Base-by-base conservation (phyloP, 2,113 vertebrate species). In the Chrysemys picta region DNA sequence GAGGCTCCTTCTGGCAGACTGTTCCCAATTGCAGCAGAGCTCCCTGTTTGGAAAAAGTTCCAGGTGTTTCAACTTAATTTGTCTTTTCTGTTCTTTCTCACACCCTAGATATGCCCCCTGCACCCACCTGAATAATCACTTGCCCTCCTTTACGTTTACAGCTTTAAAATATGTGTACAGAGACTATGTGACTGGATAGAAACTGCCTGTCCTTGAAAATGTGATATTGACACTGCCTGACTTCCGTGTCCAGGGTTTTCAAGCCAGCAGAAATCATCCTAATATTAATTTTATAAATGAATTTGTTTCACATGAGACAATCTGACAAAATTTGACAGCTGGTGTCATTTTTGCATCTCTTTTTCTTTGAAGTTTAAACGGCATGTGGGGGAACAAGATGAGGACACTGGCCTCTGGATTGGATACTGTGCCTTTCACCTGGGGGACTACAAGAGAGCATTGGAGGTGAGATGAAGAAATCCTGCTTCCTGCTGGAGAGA, bases 371-470 rank as follows among this genome's bases (percentile, higher is more conserved):
- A 99, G 99, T 99, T 99, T 96, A 99, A 99, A 94, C 98, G 98
- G 84, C 99, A 99, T 42, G 98, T 98, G 80, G 99, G 99, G 1
- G 98, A 99, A 91, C 97, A 98, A 95, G 98, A 99, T 94, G 98
- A 99, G 29, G 98, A 99, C 89, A 86, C 98, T 10, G 98, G 98
- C 90, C 98, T 99, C 69, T 99, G 99, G 99, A 99, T 99, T 8
- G 99, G 99, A 42, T 99, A 99, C 96, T 99, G 99, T 56, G 99
- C 99, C 27, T 99, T 99, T 97, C 99, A 99, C 91, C 91, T 99
- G 95, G 99, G 99, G 47, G 99, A 99, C 97, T 99, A 99, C 98
- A 99, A 98, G 97, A 99, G 98, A 98, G 98, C 99, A 35, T 98
- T 99, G 98, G 99, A 99, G 99, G 99, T 99, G 94, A 97, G 96